Evolutionary conservation across 2,113 vertebrate species (phyloP).

Genomic region (Nicator chloris): DNA sequence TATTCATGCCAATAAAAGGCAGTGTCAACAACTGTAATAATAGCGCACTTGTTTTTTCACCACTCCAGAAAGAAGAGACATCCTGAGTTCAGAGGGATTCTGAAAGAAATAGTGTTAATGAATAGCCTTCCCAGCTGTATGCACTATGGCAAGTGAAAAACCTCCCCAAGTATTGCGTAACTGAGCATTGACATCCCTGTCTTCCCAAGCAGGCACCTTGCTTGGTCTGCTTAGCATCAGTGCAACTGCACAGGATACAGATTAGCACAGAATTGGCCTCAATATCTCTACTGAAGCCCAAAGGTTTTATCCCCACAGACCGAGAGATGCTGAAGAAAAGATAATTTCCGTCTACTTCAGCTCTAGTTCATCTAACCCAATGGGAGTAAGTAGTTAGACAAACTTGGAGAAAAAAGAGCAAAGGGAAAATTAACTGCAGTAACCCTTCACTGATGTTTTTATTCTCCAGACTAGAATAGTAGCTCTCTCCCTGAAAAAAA

Average conservation of each 20-base stretch:
- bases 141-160: background rate
- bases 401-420: background rate
- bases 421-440: background rate
- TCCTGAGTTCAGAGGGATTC: conserved; percentile 34
- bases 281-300: background rate
- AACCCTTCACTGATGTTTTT: background rate
- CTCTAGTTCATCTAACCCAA: background rate
- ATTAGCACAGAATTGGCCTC: background rate
- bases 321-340: background rate
- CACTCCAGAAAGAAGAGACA: conserved; percentile 39
- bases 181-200: fast-evolving
- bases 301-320: background rate
- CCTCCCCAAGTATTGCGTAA: background rate
- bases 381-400: background rate
- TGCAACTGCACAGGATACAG: background rate
- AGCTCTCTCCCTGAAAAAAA: background rate
- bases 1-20: conserved; percentile 28
- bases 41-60: conserved; percentile 19
- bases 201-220: background rate
- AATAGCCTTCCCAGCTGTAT: conserved; percentile 41
- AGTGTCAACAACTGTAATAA: conserved; percentile 49
- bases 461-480: background rate
- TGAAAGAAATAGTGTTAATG: conserved; percentile 52
- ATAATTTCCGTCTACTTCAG: background rate
- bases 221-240: background rate